These are phyloP conservation scores for Chaetophractus vellerosus DNA, from an alignment of 2,797 vertebrate species.

Conservation along the genomic window DNA sequence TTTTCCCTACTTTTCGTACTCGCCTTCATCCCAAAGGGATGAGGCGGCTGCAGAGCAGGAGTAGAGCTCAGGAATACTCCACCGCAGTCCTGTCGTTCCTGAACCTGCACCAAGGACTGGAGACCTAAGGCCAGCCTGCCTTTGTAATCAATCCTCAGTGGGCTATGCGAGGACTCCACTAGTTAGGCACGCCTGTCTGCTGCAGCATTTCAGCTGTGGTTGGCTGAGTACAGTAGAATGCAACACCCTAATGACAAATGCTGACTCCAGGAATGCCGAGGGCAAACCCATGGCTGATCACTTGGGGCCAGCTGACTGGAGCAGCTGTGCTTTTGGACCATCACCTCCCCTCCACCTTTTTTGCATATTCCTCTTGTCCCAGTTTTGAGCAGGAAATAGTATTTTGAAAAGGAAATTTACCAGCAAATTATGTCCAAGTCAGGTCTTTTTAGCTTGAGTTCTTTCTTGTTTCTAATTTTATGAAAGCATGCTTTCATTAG, in stretches of 20 bases:
- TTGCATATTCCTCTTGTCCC: neutral
- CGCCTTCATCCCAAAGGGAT: conserved; percentile 83
- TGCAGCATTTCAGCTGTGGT: neutral
- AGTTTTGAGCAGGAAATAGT: conserved; percentile 66
- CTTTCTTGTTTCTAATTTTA: conserved; percentile 8
- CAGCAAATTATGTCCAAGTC: neutral
- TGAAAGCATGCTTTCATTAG: neutral
- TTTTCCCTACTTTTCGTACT: conserved; percentile 58
- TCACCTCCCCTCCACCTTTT: conserved; percentile 20
- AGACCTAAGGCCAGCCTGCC: neutral
- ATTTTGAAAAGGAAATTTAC: conserved; percentile 46
- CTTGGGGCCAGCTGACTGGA: neutral
- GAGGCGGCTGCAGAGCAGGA: conserved; percentile 81
- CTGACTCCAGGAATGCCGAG: conserved; percentile 65
- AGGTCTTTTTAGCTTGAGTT: neutral
- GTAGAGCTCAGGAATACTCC: neutral
- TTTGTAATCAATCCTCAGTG: neutral
- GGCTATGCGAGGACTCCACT: conserved; percentile 16
- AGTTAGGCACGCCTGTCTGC: neutral
- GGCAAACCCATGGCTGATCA: neutral
- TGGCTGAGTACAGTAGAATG: neutral
- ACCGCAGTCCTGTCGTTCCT: neutral
- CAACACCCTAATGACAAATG: accelerated
- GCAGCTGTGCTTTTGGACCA: conserved; percentile 33
- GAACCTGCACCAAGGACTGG: neutral